phyloP scores from a whole-genome alignment of 2,113 vertebrate genomes.

The Oncorhynchus mykiss region DNA sequence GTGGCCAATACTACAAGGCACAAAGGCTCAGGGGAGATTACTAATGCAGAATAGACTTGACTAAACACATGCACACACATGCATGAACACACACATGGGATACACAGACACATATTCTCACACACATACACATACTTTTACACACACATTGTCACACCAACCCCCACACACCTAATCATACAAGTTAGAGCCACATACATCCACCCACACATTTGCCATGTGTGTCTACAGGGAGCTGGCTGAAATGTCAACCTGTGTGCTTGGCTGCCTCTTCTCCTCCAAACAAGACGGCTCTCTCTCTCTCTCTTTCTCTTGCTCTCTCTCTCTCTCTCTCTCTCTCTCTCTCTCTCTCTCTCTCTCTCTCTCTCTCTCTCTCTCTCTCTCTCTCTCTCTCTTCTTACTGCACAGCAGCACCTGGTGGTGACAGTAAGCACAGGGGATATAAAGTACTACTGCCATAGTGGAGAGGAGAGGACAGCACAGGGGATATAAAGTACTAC shows the following conservation, averaged over 20 bases:
- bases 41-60: conserved; percentile 12
- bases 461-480: conserved; percentile 54
- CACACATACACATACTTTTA: not conserved
- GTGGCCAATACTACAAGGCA: conserved; percentile 4
- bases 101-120: not conserved
- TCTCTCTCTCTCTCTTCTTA: too few species aligned
- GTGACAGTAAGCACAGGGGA: conserved; percentile 58
- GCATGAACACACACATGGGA: not conserved
- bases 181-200: conserved; percentile 44
- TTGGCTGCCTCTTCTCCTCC: conserved; percentile 54
- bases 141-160: conserved; percentile 52
- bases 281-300: too few species aligned
- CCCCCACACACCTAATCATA: conserved; percentile 56
- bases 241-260: conserved; percentile 72
- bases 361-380: conserved; percentile 70
- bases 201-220: conserved; percentile 51
- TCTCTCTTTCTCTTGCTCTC: too few species aligned
- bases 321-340: too few species aligned
- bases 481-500: not conserved
- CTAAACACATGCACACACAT: conserved; percentile 5
- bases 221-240: conserved; percentile 60
- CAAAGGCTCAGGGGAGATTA: conserved; percentile 3
- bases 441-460: conserved; percentile 72
- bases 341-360: too few species aligned
- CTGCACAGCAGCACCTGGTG: conserved; percentile 78